Conservation (phyloP, 2,888 invertebrate species). For the Agrochola litura region DNA sequence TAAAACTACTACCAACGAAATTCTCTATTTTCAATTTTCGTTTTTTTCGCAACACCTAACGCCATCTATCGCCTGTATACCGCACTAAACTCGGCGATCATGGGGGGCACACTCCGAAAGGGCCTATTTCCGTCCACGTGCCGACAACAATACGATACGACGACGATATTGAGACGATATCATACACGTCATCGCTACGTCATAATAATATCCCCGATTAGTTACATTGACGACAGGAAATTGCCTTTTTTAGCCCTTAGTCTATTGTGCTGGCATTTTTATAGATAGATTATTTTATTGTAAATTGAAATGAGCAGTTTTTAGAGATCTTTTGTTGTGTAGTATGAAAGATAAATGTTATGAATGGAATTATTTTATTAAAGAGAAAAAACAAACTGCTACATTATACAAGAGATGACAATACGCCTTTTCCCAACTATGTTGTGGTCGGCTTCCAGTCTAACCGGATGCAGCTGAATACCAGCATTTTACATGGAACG, state of each 20-base stretch:
- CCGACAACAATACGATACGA: slow-evolving; percentile 79
- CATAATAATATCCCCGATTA: slow-evolving; percentile 84
- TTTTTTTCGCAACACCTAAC: slow-evolving; percentile 41
- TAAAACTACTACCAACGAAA: background rate
- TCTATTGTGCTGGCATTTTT: slow-evolving; percentile 52
- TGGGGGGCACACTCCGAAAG: slow-evolving; percentile 67
- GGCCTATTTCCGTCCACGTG: slow-evolving; percentile 88
- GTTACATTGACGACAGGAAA: slow-evolving; percentile 84
- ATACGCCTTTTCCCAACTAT: too few relatives aligned
- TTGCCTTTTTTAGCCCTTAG: slow-evolving; percentile 78
- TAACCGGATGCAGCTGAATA: too few relatives aligned
- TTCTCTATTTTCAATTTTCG: background rate
- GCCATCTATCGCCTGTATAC: slow-evolving; percentile 77
- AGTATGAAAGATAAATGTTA: background rate
- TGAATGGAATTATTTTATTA: background rate
- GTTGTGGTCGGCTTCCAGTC: too few relatives aligned
- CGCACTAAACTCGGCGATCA: slow-evolving; percentile 45
- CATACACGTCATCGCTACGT: slow-evolving; percentile 81
- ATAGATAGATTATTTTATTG: slow-evolving; percentile 44
- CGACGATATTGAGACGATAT: slow-evolving; percentile 77
- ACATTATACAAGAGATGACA: too few relatives aligned
- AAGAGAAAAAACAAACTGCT: too few relatives aligned
- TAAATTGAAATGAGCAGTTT: slow-evolving; percentile 41
- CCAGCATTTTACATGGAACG: too few relatives aligned
- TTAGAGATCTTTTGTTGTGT: background rate